Percentiles rank a stretch among this genome's conserved stretches.
phyloP scores from a whole-genome alignment of 2,797 vertebrate species.

The Periophthalmus magnuspinnatus region DNA sequence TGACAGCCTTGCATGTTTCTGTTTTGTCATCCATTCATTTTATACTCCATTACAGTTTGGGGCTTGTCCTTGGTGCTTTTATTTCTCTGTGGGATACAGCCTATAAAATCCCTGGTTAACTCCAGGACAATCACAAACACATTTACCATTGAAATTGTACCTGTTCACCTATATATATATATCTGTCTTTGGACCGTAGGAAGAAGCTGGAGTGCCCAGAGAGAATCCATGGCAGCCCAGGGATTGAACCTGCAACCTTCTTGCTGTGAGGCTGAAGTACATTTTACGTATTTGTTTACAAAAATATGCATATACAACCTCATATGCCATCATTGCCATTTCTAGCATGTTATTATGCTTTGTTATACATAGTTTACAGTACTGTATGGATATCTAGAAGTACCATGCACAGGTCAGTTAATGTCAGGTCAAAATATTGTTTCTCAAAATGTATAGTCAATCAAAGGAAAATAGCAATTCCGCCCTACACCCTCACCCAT shows the following conservation, averaged over 20 bases:
- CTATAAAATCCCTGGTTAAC: not conserved
- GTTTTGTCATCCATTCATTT: not conserved
- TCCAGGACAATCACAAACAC: not conserved
- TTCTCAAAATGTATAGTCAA: not conserved
- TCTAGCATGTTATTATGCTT: not conserved
- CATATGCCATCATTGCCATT: not conserved
- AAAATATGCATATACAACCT: not conserved
- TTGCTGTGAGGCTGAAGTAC: slow-evolving; percentile 7
- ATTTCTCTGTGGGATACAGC: not conserved
- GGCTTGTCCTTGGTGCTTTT: no score
- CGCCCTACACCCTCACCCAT: not conserved
- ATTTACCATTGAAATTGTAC: not conserved
- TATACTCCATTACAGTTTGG: not conserved
- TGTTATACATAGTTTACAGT: not conserved
- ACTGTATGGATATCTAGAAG: not conserved
- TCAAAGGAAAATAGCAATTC: not conserved
- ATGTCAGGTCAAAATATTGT: not conserved
- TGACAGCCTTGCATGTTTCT: no score
- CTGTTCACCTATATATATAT: slow-evolving; percentile 10
- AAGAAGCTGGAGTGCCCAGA: slow-evolving; percentile 12
- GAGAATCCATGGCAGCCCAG: slow-evolving; percentile 12
- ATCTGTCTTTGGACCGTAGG: slow-evolving; percentile 13
- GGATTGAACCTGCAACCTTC: slow-evolving; percentile 10
- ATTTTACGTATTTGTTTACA: slow-evolving; percentile 5
- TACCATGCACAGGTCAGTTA: no score